Evolutionary conservation across 2,113 vertebrate species (phyloP).

Genomic region (Carassius auratus): DNA sequence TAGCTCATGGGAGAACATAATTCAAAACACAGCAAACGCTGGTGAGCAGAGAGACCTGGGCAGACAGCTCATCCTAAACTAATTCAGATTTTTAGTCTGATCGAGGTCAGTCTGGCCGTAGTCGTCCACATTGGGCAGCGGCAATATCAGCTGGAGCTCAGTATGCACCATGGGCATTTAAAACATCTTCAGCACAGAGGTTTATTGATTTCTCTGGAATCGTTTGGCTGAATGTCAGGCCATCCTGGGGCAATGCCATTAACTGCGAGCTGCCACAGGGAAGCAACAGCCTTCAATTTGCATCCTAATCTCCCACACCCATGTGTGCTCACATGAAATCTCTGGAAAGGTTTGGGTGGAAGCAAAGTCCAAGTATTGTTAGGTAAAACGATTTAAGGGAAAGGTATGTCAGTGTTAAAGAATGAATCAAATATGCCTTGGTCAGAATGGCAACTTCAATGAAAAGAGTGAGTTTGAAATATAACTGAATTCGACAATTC

Average conservation of each 20-base stretch:
- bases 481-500: not conserved
- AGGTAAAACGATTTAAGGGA: not conserved
- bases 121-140: not conserved
- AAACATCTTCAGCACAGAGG: constrained; percentile 34
- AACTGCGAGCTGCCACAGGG: constrained; percentile 39
- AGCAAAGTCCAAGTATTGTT: not conserved
- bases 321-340: constrained; percentile 11
- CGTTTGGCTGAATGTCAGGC: constrained; percentile 50
- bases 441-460: not conserved
- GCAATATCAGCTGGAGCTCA: constrained; percentile 1
- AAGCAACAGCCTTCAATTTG: constrained; percentile 41
- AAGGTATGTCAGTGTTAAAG: not conserved
- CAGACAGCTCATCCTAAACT: not conserved
- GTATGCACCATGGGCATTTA: constrained; percentile 28
- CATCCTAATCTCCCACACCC: constrained; percentile 35
- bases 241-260: constrained; percentile 49
- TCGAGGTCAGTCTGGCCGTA: not conserved
- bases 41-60: not conserved
- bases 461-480: not conserved
- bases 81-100: not conserved
- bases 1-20: not conserved
- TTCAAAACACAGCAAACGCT: not conserved
- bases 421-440: not conserved
- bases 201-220: constrained; percentile 51
- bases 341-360: not conserved